Conservation (phyloP, 2,888 invertebrate species). For the Caradrina clavipalpis region DNA sequence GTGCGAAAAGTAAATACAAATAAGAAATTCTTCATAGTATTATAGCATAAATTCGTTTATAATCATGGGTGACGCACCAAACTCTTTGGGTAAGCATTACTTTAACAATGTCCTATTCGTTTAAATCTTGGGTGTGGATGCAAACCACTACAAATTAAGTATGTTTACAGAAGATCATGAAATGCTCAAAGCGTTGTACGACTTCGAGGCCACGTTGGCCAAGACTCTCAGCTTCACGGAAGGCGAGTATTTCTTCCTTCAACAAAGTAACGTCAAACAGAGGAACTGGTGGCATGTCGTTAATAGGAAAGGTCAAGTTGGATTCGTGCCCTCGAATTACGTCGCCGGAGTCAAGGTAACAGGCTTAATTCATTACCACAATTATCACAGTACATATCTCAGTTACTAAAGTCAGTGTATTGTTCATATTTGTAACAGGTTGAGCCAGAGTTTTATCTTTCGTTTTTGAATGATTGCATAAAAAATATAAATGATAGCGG, state of each 20-base stretch:
- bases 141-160: constrained; percentile 18
- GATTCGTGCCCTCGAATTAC: constrained; percentile 97
- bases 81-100: constrained; percentile 64
- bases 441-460: constrained; percentile 93
- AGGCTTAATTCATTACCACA: constrained; percentile 59
- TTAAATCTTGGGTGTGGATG: constrained; percentile 46
- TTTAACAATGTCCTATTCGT: constrained; percentile 15
- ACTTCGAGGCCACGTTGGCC: constrained; percentile 95
- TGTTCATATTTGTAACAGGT: constrained; percentile 83
- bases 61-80: constrained; percentile 78
- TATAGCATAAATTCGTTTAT: constrained; percentile 26
- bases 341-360: constrained; percentile 94
- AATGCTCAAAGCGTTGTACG: constrained; percentile 96
- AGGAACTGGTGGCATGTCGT: constrained; percentile 97
- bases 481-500: constrained; percentile 88
- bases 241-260: constrained; percentile 95
- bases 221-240: constrained; percentile 95
- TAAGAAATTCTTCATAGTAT: constrained; percentile 10
- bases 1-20: constrained; percentile 32
- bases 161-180: constrained; percentile 92
- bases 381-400: constrained; percentile 52
- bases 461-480: constrained; percentile 94
- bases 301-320: constrained; percentile 95
- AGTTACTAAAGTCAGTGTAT: constrained; percentile 44
- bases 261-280: constrained; percentile 95